A percentile compares a stretch with the other conserved stretches of the same genome.
These are phyloP conservation scores for Ophion obscuratus DNA, from an alignment of 2,888 invertebrate genomes.

Conservation along the genomic window DNA sequence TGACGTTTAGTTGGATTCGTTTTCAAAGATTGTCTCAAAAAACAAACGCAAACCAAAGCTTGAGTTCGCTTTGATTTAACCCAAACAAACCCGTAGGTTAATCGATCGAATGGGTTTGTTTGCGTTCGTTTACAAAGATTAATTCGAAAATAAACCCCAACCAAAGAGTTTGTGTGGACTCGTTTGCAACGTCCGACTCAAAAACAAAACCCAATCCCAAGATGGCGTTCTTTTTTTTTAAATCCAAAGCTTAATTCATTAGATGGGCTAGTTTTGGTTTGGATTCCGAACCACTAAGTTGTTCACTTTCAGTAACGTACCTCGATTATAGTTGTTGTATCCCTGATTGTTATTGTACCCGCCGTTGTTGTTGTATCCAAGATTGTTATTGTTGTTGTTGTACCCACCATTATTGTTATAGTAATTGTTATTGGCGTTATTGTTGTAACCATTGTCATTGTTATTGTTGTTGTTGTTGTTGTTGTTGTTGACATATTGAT, in stretches of 20 bases:
- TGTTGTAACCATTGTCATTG: constrained; percentile 70
- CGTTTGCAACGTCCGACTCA: no score
- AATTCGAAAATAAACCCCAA: neutral
- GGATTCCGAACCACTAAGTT: neutral
- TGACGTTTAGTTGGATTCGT: no score
- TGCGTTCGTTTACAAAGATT: neutral
- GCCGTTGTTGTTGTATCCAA: constrained; percentile 71
- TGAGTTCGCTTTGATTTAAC: no score
- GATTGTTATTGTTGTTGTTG: constrained; percentile 63
- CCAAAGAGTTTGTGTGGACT: neutral
- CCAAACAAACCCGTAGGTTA: no score
- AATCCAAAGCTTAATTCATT: no score
- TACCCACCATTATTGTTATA: constrained; percentile 47
- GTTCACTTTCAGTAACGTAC: constrained; percentile 21
- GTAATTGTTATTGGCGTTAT: constrained; percentile 58
- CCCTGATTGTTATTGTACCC: constrained; percentile 55
- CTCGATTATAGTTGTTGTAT: constrained; percentile 60
- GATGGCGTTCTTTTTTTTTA: no score
- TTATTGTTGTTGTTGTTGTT: constrained; percentile 78
- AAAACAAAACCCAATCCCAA: no score
- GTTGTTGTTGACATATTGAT: constrained; percentile 84
- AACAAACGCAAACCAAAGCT: neutral
- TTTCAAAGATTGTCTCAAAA: neutral
- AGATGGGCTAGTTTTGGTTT: neutral
- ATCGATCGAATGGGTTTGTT: neutral